These are phyloP conservation scores for Procavia capensis DNA, from an alignment of 2,113 vertebrate genomes.

Conservation along the genomic window DNA sequence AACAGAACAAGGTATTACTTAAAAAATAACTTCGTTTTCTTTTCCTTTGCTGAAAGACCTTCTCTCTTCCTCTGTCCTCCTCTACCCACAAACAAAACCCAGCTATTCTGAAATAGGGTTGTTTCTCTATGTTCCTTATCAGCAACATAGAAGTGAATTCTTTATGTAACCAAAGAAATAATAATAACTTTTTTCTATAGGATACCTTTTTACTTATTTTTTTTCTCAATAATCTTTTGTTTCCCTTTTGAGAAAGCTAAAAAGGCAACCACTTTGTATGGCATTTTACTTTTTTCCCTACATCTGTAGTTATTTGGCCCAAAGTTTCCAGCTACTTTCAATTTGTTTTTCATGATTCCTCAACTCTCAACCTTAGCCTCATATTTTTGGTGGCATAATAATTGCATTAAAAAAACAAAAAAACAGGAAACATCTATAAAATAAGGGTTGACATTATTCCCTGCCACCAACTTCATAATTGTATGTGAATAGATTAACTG, in stretches of 20 bases:
- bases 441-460: not conserved
- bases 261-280: not conserved
- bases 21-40: not conserved
- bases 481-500: not conserved
- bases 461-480: not conserved
- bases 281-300: not conserved
- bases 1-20: not conserved
- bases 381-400: not conserved
- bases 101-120: constrained; percentile 53
- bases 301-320: not conserved
- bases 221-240: not conserved
- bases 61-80: not conserved
- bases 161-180: not conserved
- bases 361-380: not conserved
- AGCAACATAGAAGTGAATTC: not conserved
- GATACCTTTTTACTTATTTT: not conserved
- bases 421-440: not conserved
- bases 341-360: not conserved
- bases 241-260: not conserved
- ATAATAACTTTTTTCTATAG: not conserved
- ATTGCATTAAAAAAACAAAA: not conserved
- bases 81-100: not conserved
- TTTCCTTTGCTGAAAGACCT: not conserved
- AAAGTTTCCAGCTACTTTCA: not conserved
- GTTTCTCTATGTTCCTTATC: not conserved